Evolutionary conservation across 2,888 invertebrate genomes (phyloP), one percentile per base, ranked within the genome.

Genomic region (Protula sp.): DNA sequence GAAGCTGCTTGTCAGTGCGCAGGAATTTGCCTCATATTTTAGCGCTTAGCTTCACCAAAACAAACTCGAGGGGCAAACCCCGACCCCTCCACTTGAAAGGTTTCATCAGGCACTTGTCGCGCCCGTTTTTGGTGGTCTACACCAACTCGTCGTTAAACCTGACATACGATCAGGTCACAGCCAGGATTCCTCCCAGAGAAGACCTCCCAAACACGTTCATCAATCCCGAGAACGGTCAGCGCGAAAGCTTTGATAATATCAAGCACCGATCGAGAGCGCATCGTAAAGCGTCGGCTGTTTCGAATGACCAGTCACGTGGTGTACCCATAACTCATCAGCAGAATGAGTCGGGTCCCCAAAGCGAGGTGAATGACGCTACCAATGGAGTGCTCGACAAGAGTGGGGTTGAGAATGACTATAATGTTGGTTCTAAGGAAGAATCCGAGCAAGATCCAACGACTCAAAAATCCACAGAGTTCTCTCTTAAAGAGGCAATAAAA

Each of bases 91-190:
- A 72, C 22, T 63, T 78, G 31, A 71, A 71, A 57, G 69, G 70
- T 58, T 74, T 79, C 51, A 64, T 75, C 19, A 66, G 71, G 31
- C 71, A 73, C 45, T 70, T 74, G 62, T 74, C 77, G 19, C 64
- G 71, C 57, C 81, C 81, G 30, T 81, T 77, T 63, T 71, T 81
- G 53, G 69, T 81, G 26, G 72, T 81, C 27, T 81, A 76, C 66
- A 78, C 81, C 9, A 78, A 80, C 63, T 78, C 80, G 60, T 76
- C 73, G 2, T 69, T 73, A 58, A 71, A 70, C 56, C 67, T 75
- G 52, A 71, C 70, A 29, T 57, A 75, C 59, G 74, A 76, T 30
- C 67, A 74, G 30, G 47, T 62, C 22, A 47, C 62, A 26, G 54
- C 58, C 53, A 45, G 50, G 26, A 27, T 59, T 28, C n/a, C n/a